A percentile compares a stretch with the other conserved stretches of the same genome.
Evolutionary conservation across 2,888 invertebrate species (phyloP).

Genomic region (Aspidiotus rigidus): DNA sequence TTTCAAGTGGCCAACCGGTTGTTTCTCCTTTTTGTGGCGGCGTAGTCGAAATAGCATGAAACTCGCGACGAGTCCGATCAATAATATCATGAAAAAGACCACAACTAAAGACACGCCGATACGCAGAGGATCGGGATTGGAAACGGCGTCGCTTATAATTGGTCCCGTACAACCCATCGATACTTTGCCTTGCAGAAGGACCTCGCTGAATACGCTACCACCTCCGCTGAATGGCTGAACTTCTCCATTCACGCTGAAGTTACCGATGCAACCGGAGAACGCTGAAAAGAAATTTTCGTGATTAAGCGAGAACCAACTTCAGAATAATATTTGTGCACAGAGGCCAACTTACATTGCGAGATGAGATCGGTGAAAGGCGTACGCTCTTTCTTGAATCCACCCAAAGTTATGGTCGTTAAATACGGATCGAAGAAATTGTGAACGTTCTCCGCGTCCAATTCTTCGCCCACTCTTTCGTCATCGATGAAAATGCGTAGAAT

Average conservation of each 20-base stretch:
- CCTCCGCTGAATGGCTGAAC: slow-evolving; percentile 78
- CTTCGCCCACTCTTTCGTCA: slow-evolving; percentile 63
- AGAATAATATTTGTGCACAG: not conserved
- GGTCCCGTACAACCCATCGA: slow-evolving; percentile 61
- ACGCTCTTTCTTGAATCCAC: slow-evolving; percentile 60
- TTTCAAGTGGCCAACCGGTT: slow-evolving; percentile 53
- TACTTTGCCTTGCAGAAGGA: slow-evolving; percentile 61
- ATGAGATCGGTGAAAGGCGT: slow-evolving; percentile 47
- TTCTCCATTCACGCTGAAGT: slow-evolving; percentile 80
- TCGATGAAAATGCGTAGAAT: slow-evolving; percentile 61
- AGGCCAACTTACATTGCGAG: slow-evolving; percentile 37
- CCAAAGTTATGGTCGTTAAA: slow-evolving; percentile 67
- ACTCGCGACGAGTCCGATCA: slow-evolving; percentile 79
- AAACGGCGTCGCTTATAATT: slow-evolving; percentile 64
- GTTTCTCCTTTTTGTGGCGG: slow-evolving; percentile 78
- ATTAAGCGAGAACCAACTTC: not conserved
- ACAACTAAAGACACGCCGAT: slow-evolving; percentile 89
- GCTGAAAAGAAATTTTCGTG: slow-evolving; percentile 42
- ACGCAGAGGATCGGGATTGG: slow-evolving; percentile 75
- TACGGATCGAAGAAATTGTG: slow-evolving; percentile 90
- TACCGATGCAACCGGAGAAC: slow-evolving; percentile 83
- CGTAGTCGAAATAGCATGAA: slow-evolving; percentile 86
- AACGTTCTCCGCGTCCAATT: slow-evolving; percentile 72
- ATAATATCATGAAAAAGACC: slow-evolving; percentile 81
- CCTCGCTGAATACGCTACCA: slow-evolving; percentile 68